Percentiles rank a stretch among this genome's conserved stretches.
phyloP scores from a whole-genome alignment of 2,113 vertebrate species.

The Beaufortia kweichowensis region DNA sequence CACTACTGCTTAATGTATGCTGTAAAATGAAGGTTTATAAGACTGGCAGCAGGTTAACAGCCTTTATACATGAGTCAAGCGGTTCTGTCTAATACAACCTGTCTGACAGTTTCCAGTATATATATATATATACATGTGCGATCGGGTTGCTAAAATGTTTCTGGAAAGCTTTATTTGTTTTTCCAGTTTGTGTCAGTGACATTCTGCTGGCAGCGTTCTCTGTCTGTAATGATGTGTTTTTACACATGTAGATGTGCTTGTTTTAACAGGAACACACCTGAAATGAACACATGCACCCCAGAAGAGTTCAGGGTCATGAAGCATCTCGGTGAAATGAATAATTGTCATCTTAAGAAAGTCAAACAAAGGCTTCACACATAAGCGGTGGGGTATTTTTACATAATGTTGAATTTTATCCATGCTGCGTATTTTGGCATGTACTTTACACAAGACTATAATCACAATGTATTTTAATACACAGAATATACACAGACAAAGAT shows the following conservation, averaged over 20 bases:
- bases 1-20: constrained; percentile 14
- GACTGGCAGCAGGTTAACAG: constrained; percentile 1
- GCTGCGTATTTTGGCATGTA: neutral
- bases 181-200: constrained; percentile 22
- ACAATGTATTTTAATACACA: no score
- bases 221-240: constrained; percentile 12
- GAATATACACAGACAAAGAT: neutral
- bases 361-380: constrained; percentile 26
- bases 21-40: constrained; percentile 42
- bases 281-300: constrained; percentile 18
- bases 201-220: neutral
- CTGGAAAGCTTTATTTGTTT: constrained; percentile 19
- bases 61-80: neutral
- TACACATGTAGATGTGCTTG: constrained; percentile 16
- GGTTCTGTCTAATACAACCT: neutral
- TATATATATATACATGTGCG: no score
- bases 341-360: constrained; percentile 23
- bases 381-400: constrained; percentile 13
- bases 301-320: constrained; percentile 10
- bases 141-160: neutral
- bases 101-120: neutral
- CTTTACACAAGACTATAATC: neutral
- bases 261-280: constrained; percentile 51
- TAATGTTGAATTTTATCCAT: constrained; percentile 12
- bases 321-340: constrained; percentile 49